phyloP scores from a whole-genome alignment of 2,113 vertebrate species.

The Lutjanus erythropterus region DNA sequence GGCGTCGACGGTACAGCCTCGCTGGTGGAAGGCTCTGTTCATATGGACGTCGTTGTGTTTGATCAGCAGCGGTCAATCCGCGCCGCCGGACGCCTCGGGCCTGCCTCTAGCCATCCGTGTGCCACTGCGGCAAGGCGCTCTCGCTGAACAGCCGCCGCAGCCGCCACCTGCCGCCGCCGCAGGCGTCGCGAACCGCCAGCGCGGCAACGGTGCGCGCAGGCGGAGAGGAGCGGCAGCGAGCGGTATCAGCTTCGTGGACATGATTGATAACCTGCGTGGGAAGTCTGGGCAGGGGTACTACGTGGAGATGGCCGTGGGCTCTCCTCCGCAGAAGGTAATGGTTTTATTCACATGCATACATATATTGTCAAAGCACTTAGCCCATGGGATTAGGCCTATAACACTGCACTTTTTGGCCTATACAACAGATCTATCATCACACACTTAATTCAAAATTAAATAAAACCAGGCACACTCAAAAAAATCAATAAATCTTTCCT shows the following conservation, averaged over 20 bases:
- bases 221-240: constrained; percentile 69
- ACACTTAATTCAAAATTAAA: no score
- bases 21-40: constrained; percentile 37
- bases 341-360: neutral
- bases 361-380: neutral
- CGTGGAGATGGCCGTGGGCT: constrained; percentile 95
- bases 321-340: constrained; percentile 93
- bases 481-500: neutral
- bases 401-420: neutral
- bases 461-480: neutral
- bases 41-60: constrained; percentile 68
- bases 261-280: constrained; percentile 95
- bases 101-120: constrained; percentile 85
- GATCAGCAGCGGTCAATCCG: constrained; percentile 65
- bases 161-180: constrained; percentile 36
- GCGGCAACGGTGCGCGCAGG: constrained; percentile 59
- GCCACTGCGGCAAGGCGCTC: constrained; percentile 88
- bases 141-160: constrained; percentile 58
- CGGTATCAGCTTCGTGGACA: constrained; percentile 89
- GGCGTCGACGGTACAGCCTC: constrained; percentile 24
- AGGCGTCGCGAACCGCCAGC: constrained; percentile 11
- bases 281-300: constrained; percentile 97
- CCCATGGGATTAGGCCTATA: no score
- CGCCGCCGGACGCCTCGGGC: constrained; percentile 72
- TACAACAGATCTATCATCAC: no score